Evolutionary conservation across 1,140 invertebrate species (phyloP).

Genomic region (Macrocentrus cingulum): DNA sequence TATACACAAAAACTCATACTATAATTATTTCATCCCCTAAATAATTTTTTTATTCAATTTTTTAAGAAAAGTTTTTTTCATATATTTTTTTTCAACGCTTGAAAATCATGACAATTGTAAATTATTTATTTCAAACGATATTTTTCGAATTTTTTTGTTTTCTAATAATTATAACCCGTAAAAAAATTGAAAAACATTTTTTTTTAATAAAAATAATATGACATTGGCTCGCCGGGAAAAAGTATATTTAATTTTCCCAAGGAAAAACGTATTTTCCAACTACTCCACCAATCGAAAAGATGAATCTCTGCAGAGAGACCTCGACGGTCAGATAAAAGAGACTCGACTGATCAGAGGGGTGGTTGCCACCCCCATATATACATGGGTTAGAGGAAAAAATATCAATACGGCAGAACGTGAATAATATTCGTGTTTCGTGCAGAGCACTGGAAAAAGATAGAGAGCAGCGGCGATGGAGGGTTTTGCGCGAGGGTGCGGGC

Average conservation of each 20-base stretch:
- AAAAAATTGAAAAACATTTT: not conserved
- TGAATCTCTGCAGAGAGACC: not conserved
- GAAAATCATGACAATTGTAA: too few species aligned
- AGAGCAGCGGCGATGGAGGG: constrained; percentile 1
- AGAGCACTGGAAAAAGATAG: too few species aligned
- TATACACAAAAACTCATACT: too few species aligned
- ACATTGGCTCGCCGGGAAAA: not conserved
- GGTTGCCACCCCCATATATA: too few species aligned
- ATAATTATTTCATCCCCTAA: too few species aligned
- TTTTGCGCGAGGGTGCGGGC: constrained; percentile 40
- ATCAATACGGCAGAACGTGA: constrained; percentile 9
- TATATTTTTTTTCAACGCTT: too few species aligned
- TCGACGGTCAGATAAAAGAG: not conserved
- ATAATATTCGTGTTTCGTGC: constrained; percentile 23
- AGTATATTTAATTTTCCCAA: constrained; percentile 6
- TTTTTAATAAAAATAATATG: not conserved
- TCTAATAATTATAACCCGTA: too few species aligned
- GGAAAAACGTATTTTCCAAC: not conserved
- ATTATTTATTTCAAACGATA: too few species aligned
- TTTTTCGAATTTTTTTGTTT: too few species aligned
- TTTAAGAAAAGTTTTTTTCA: too few species aligned
- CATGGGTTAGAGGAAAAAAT: too few species aligned
- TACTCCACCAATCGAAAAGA: constrained; percentile 1
- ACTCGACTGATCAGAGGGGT: constrained; percentile 13
- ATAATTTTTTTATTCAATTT: too few species aligned